Evolutionary conservation across 2,888 invertebrate species (phyloP), one percentile per base, ranked within the genome.

Genomic region (Cosmorhoe ocellata): DNA sequence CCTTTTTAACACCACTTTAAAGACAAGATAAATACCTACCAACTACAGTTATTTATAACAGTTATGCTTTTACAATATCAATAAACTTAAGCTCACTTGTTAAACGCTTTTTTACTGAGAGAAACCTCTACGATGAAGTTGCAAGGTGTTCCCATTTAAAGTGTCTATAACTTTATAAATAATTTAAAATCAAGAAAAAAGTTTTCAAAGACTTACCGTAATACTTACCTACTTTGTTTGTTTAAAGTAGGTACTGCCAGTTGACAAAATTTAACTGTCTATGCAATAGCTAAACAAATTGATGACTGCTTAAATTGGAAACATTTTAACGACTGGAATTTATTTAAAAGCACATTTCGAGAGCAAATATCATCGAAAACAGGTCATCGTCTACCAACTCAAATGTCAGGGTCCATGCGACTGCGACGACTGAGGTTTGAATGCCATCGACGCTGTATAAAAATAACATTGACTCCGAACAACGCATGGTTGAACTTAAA

Each of bases 381-480:
- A 72, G 72, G 78, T 79, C 76, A 76, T 71, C 68, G 66, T 67
- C 59, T 74, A 74, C 64, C 67, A 74, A 66, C 70, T 72, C 70
- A 87, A 86, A 87, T 87, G 86, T 87, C 87, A 87, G 81, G 87
- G 86, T 79, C 83, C 36, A 40, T 71, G 64, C 60, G 52, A 60
- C 39, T 41, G 67, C 58, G 63, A 39, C 48, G 45, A 27, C 65
- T 66, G 67, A 64, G 73, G 71, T 69, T 74, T 70, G 74, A 86
- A 84, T 84, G 79, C 74, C 83, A 79, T 66, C 50, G 51, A 43
- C 43, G 39, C 36, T 37, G 50, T 42, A 31, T 46, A 48, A 53
- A 52, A 51, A 55, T 40, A 52, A 57, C 49, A 57, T 43, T 45
- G 18, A 10, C 10, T 28, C 18, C 13, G 9, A 12, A 38, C 30